Percentiles rank a stretch among this genome's conserved stretches.
phyloP scores from a whole-genome alignment of 2,888 invertebrate species.

The Onthophagus sagittarius region DNA sequence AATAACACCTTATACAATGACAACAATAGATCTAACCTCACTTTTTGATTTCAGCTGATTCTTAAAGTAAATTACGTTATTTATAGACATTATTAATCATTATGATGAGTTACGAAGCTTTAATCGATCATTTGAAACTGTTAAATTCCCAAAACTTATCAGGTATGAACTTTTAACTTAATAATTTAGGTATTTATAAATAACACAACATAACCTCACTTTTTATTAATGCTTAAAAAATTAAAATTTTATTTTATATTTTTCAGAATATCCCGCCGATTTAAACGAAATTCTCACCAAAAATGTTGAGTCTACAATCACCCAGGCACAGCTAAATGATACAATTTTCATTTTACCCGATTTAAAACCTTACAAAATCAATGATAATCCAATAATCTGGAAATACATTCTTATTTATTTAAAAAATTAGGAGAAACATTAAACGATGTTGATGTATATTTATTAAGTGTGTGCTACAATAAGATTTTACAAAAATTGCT shows the following conservation, averaged over 20 bases:
- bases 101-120: background rate
- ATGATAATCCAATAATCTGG: constrained; percentile 43
- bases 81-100: too few species aligned
- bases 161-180: constrained; percentile 23
- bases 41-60: too few species aligned
- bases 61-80: too few species aligned
- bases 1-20: too few species aligned
- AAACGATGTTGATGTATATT: constrained; percentile 34
- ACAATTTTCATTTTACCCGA: background rate
- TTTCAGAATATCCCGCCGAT: constrained; percentile 35
- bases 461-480: constrained; percentile 65
- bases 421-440: constrained; percentile 38
- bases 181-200: background rate
- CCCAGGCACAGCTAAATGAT: constrained; percentile 13
- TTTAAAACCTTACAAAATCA: constrained; percentile 22
- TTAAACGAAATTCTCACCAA: constrained; percentile 35
- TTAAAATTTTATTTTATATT: background rate
- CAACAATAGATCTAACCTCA: too few species aligned
- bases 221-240: background rate
- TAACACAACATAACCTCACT: constrained; percentile 4
- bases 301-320: constrained; percentile 32
- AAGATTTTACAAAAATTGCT: constrained; percentile 61
- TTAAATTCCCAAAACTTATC: constrained; percentile 29
- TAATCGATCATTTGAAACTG: constrained; percentile 31
- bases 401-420: constrained; percentile 49